A percentile compares a stretch with the other conserved stretches of the same genome.
phyloP scores from a whole-genome alignment of 2,888 invertebrate species.

The Magallana nippona region DNA sequence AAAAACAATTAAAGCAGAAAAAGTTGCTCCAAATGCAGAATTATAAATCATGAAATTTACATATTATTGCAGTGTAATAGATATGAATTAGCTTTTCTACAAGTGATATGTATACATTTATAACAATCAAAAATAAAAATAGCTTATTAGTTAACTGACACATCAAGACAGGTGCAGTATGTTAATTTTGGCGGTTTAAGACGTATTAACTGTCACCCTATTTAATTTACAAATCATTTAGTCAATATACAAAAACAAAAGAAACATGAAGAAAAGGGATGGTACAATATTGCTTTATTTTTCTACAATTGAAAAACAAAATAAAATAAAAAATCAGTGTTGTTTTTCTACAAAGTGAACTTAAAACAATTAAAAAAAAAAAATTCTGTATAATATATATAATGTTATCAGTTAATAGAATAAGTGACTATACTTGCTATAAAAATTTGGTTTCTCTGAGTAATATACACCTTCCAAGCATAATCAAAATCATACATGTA shows the following conservation, averaged over 20 bases:
- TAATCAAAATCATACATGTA: no score
- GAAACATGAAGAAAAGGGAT: neutral
- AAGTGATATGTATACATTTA: neutral
- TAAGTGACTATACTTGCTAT: no score
- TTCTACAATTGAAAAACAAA: no score
- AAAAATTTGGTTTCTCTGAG: no score
- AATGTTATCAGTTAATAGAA: no score
- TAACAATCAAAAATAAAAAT: constrained; percentile 30
- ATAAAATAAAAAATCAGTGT: no score
- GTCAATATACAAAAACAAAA: neutral
- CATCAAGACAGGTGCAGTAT: neutral
- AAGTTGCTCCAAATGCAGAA: neutral
- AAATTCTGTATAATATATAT: no score
- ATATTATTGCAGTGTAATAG: neutral
- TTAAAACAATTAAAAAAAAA: no score
- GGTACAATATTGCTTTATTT: no score
- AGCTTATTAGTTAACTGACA: neutral
- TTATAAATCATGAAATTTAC: constrained; percentile 24
- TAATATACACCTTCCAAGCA: no score
- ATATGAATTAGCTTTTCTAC: neutral
- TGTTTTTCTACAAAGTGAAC: no score
- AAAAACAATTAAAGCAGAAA: neutral
- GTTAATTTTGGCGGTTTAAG: neutral
- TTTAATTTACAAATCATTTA: no score
- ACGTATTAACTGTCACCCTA: neutral